Evolutionary conservation across 2,888 invertebrate genomes (phyloP), one percentile per base, ranked within the genome.

Genomic region (Drosophila stalkeri): DNA sequence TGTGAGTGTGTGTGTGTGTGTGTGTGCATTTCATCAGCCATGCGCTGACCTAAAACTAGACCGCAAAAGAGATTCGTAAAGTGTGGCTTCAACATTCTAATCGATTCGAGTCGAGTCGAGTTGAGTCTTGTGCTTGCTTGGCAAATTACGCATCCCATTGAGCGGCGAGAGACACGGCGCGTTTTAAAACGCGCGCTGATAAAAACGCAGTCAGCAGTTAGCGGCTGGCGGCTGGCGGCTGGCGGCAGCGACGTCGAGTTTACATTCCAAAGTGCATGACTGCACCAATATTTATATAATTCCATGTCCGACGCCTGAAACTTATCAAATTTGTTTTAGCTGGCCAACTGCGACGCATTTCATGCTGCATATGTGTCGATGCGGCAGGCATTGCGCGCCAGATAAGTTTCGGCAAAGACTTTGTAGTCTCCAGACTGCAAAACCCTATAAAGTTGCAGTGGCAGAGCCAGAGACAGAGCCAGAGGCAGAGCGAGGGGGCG

Each of bases 101-200:
- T 52, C 65, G 52, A 27, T 27, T 27, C 27, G 27, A 27, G 20
- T 31, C 55, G 39, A 8, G n/a, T 23, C 20, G 55, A 47, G 46
- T 27, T 49, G 43, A 37, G 33, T 33, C 9, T n/a, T n/a, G 8
- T n/a, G 39, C 39, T 5, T 39, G 6, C 33, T 31, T 31, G 33
- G 44, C 67, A 78, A 81, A 87, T 86, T 90, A 90, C 90, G 89
- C 89, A 90, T 86, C 78, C 87, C 87, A 87, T 90, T 87, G 77
- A 89, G 80, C 62, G 47, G 49, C 54, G 66, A 14, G 63, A 64
- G 64, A 64, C 66, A 64, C 64, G 81, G 82, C 71, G 81, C 86
- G 82, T 77, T 86, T 74, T 63, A 72, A 77, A 74, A 68, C 77
- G 77, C 83, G 56, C 60, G 78, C 82, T 86, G 90, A 89, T 88